Evolutionary conservation across 2,797 vertebrate species (phyloP), one percentile per base, ranked within the genome.

Genomic region (Discoglossus pictus): DNA sequence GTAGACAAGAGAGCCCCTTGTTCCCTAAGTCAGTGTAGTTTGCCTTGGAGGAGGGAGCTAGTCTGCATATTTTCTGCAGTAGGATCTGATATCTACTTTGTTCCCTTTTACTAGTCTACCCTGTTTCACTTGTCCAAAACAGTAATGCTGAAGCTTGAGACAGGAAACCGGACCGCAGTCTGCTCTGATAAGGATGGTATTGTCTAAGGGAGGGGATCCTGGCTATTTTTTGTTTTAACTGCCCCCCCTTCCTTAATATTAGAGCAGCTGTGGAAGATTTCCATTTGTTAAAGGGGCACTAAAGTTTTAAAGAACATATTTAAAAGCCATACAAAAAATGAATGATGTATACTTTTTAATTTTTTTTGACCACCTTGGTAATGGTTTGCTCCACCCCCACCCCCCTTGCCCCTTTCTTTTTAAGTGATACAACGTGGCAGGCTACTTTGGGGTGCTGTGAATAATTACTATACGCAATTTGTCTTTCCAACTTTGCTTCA

Each of bases 131-230:
- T 58, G 60, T 61, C 68, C 68, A 71, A 59, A 65, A 36, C 61
- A 9, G 68, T 71, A 71, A 72, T 77, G 76, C 78, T 65, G 53
- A 75, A 76, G 77, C 65, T 73, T 59, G 69, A 85, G 83, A 86
- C 87, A 85, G 87, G 84, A 89, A 89, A 74, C 82, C 81, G 86
- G 83, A 80, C 85, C 73, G 73, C 71, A 78, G 80, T 77, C 80
- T 82, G 77, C 75, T 47, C 67, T 73, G 82, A 89, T 88, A 87
- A 87, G 80, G 68, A 77, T 72, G 77, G 76, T 74, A 80, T 78
- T 87, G 86, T 87, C 75, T 83, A 67, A 74, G 77, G 72, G 81
- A 86, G 73, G 76, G 80, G 61, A 73, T 69, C 73, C 36, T 15
- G 53, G 46, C 72, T 35, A 43, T 72, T 69, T 61, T 36, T 17